Evolutionary conservation across 2,797 vertebrate genomes (phyloP), one percentile per base, ranked within the genome.

Genomic region (Ispidina lecontei): DNA sequence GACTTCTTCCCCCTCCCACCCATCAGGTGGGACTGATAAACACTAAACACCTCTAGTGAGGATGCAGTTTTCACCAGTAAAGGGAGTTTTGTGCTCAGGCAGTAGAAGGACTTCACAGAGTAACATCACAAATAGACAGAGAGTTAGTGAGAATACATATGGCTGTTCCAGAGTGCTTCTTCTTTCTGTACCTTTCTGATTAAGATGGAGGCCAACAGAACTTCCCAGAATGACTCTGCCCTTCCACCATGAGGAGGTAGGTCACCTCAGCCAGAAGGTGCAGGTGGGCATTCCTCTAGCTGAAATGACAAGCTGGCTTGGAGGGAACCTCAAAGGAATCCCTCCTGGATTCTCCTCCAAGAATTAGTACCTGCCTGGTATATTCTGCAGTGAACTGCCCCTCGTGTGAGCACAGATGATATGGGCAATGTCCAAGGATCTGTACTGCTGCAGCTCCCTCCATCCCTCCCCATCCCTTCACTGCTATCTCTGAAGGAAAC

Each of bases 1-100:
- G 18, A 46, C 26, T 56, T 49, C 26, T 19, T 59, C 33, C n/a
- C 10, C 28, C 8, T 29, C 11, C 23, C 49, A 2, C 2, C 9
- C n/a, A 10, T 47, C 17, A 65, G 5, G 4, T 29, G 22, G 21
- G 18, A 60, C 8, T 0, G 0, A 28, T 49, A 37, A 67, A 65
- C 18, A n/a, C 13, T 11, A 68, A 83, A 43, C 6, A 29, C 16
- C 63, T 78, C 75, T 29, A 65, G 39, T 28, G 52, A 64, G 70
- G 54, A 64, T 16, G 56, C 2, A 25, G 1, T 25, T 60, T 65
- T 54, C 55, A 46, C 14, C 29, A 44, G 6, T 33, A 33, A 83
- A 46, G 15, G 21, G 56, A 87, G 12, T 22, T 84, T 29, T n/a
- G 17, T 35, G 29, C 19, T 91, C 44, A 26, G 28, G 14, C 23